phyloP scores from a whole-genome alignment of 2,113 vertebrate species.

The Potamarius usumacintae region DNA sequence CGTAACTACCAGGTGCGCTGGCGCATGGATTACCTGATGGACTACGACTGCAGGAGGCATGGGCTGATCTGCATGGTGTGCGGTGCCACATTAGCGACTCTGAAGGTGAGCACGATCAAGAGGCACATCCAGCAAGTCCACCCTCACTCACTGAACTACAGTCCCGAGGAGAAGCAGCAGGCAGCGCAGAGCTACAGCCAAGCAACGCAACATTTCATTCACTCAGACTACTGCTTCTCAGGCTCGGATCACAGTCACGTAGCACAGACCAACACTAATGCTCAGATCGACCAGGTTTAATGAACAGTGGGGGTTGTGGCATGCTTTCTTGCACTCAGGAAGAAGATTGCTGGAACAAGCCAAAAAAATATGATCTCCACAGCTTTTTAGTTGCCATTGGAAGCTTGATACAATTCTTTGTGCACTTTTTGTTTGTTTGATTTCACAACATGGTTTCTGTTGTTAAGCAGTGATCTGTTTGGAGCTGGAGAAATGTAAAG shows the following conservation, averaged over 20 bases:
- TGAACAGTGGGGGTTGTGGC: conserved; percentile 35
- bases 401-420: conserved; percentile 9
- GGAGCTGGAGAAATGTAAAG: not conserved
- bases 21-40: conserved; percentile 88
- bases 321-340: conserved; percentile 54
- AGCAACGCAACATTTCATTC: conserved; percentile 70
- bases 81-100: conserved; percentile 78
- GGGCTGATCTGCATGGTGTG: conserved; percentile 86
- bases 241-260: conserved; percentile 64
- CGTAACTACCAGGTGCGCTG: conserved; percentile 91
- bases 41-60: conserved; percentile 83
- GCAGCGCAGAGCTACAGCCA: conserved; percentile 81
- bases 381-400: conserved; percentile 9
- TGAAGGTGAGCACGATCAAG: conserved; percentile 86
- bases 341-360: conserved; percentile 31
- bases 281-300: conserved; percentile 25
- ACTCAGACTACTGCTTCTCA: conserved; percentile 73
- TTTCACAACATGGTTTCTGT: not conserved
- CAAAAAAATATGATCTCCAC: conserved; percentile 28
- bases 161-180: conserved; percentile 77
- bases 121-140: conserved; percentile 88
- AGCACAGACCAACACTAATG: conserved; percentile 29
- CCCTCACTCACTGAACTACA: conserved; percentile 82
- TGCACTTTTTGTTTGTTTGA: conserved; percentile 14
- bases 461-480: conserved; percentile 1